Base-by-base conservation (phyloP, 1,140 invertebrate species). In the Magallana gigas region DNA sequence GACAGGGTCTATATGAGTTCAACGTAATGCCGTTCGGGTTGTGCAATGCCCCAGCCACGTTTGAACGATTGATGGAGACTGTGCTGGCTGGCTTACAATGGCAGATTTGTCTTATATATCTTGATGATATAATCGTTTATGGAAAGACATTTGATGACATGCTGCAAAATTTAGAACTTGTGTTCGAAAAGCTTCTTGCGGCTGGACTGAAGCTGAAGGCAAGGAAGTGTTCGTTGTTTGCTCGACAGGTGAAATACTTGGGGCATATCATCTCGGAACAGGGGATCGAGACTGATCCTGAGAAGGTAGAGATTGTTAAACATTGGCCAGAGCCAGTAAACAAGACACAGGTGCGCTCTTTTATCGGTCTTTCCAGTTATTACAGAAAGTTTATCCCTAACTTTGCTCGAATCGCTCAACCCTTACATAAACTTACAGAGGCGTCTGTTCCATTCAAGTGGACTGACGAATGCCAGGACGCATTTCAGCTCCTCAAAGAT, bases 401-500 rank as follows among this genome's bases (percentile, higher is more conserved):
- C 60, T 80, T 16, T 23, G 71, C 71, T 29, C 18, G 29, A 23
- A 80, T 80, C 29, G 71, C 71, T 7, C 71, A 48, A 80, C 7
- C 71, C 1, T 48, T 88, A n/a, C 62, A 68, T 68, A 2, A 57
- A 36, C 48, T 86, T n/a, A 86, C 85, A 23, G 60, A 57, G 23
- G 60, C 80, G 60, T 12, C n/a, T 36, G 14, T 14, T 7, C 59
- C 57, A 56, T 86, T 60, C 83, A 23, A 76, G 16, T 87, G 82
- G 86, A 60, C 3, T 57, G 23, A 83, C 12, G 62, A 58, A 8
- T 68, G 82, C 14, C n/a, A 87, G 16, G n/a, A 62, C 16, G 71
- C 76, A 16, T 86, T 88, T 58, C 1, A 62, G n/a, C 12, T n/a
- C 8, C 64, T 90, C 18, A 95, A 94, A 88, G 58, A 90, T 59